phyloP scores from a whole-genome alignment of 2,888 invertebrate genomes.

The Acanthosepion pharaonis region DNA sequence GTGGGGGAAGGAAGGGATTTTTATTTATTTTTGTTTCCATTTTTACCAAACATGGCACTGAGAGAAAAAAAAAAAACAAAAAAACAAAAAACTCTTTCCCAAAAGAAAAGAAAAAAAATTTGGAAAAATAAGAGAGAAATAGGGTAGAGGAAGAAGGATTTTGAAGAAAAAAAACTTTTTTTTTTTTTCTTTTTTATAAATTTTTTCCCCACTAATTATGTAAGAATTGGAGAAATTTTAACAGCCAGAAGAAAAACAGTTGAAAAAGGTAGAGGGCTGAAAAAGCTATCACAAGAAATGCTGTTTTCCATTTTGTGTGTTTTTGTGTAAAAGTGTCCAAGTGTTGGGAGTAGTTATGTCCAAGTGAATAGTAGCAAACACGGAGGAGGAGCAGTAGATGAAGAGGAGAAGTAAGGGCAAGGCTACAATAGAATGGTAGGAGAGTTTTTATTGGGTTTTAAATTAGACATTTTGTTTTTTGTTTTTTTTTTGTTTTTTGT shows the following conservation, averaged over 20 bases:
- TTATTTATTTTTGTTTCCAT: not conserved
- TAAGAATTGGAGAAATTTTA: constrained; percentile 4
- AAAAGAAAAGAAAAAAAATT: not conserved
- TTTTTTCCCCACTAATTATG: constrained; percentile 23
- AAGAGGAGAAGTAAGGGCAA: constrained; percentile 40
- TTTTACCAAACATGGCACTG: not conserved
- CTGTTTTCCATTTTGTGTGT: constrained; percentile 8
- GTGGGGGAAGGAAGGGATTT: not conserved
- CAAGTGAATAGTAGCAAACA: constrained; percentile 12
- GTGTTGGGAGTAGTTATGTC: constrained; percentile 12
- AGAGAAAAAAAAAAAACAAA: not conserved
- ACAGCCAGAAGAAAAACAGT: constrained; percentile 22
- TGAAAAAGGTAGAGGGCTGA: constrained; percentile 33
- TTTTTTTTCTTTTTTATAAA: not conserved
- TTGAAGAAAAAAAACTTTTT: not conserved
- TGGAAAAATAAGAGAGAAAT: constrained; percentile 24
- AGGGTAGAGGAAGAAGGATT: constrained; percentile 33
- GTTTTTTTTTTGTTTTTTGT: not conserved
- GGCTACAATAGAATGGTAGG: constrained; percentile 43
- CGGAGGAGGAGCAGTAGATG: not conserved
- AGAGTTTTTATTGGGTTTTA: constrained; percentile 37
- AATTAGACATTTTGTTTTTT: constrained; percentile 2
- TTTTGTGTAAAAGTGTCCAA: not conserved
- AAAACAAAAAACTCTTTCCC: not conserved
- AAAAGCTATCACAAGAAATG: constrained; percentile 33